Percentiles rank a stretch among this genome's conserved stretches.
phyloP scores from a whole-genome alignment of 2,888 invertebrate species.

The Heliconius charithonia region DNA sequence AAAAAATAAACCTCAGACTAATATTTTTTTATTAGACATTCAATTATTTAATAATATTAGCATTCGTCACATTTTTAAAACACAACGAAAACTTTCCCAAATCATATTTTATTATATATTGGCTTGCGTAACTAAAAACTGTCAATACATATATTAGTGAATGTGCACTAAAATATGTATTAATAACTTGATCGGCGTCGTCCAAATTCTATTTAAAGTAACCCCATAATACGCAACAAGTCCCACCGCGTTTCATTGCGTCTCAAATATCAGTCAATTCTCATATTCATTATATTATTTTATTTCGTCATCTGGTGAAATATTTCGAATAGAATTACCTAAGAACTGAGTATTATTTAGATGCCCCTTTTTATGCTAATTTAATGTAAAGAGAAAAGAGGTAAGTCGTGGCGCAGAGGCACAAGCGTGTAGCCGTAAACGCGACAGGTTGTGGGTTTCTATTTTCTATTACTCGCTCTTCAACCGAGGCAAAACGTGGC shows the following conservation, averaged over 20 bases:
- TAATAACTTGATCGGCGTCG: conserved; percentile 20
- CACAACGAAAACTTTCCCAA: not conserved
- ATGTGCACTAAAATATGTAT: conserved; percentile 13
- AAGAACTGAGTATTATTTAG: not conserved
- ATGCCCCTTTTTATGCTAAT: not conserved
- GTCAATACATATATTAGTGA: conserved; percentile 2
- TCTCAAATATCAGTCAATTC: conserved; percentile 23
- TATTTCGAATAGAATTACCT: conserved; percentile 9
- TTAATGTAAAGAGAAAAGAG: not conserved
- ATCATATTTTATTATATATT: not conserved
- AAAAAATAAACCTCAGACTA: not conserved
- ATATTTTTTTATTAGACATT: not conserved
- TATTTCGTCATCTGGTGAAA: conserved; percentile 9
- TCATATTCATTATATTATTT: conserved; percentile 1
- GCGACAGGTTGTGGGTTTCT: not conserved
- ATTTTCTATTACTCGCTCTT: too few relatives aligned
- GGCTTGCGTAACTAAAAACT: not conserved
- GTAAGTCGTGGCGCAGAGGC: not conserved
- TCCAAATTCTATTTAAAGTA: conserved; percentile 29
- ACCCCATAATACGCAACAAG: conserved; percentile 29
- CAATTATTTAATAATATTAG: not conserved
- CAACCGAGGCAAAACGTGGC: too few relatives aligned
- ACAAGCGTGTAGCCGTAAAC: not conserved
- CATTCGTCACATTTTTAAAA: not conserved
- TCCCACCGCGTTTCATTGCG: conserved; percentile 21